These are phyloP conservation scores for Centrocercus urophasianus DNA, from an alignment of 2,113 vertebrate genomes.

Conservation along the genomic window DNA sequence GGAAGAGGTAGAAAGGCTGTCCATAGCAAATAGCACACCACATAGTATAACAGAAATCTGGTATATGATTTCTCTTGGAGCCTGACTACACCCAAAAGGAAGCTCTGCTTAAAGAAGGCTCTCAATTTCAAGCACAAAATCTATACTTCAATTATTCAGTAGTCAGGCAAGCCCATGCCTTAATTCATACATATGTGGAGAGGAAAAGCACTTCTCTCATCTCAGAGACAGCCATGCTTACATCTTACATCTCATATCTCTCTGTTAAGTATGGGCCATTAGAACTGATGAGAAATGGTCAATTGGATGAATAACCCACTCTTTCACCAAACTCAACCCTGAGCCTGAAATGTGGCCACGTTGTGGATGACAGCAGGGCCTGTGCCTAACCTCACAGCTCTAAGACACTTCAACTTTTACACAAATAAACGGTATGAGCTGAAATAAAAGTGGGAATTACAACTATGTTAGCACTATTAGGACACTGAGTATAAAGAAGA, in stretches of 20 bases:
- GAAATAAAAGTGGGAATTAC: neutral
- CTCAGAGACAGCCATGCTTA: accelerated
- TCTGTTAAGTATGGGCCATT: accelerated
- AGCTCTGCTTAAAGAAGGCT: neutral
- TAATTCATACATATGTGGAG: neutral
- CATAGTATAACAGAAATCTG: neutral
- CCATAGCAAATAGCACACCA: neutral
- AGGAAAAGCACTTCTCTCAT: neutral
- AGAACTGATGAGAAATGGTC: neutral
- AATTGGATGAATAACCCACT: neutral
- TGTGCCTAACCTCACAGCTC: neutral
- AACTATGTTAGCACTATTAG: neutral
- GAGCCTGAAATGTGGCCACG: too few relatives aligned
- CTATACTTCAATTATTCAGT: neutral
- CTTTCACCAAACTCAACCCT: neutral
- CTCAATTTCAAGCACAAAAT: neutral
- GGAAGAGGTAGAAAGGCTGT: neutral
- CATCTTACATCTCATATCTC: neutral
- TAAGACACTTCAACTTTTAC: neutral
- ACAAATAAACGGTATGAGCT: neutral
- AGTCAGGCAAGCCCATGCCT: neutral
- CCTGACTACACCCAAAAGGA: neutral
- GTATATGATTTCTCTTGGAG: neutral
- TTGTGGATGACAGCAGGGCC: too few relatives aligned
- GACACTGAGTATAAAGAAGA: neutral